Conservation (phyloP, 2,888 invertebrate genomes). For the Ferrisia virgata region DNA sequence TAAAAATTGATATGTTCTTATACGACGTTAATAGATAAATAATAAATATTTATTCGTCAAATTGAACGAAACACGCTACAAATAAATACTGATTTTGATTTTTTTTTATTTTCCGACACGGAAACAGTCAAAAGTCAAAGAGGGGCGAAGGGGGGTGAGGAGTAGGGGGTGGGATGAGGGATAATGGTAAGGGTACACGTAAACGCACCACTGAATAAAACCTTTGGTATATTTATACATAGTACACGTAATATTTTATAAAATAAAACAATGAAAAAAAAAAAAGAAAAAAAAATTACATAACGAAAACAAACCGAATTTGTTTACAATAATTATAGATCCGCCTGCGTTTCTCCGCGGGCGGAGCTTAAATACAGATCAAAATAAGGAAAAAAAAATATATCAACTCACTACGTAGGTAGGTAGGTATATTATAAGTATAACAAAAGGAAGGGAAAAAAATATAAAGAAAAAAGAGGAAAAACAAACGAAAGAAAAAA, state of each 20-base stretch:
- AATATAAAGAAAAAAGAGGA: neutral
- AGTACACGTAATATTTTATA: too few species aligned
- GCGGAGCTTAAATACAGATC: constrained; percentile 9
- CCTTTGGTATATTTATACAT: neutral
- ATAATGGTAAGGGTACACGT: neutral
- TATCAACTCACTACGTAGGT: constrained; percentile 21
- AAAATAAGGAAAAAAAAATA: constrained; percentile 38
- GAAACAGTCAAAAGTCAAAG: too few species aligned
- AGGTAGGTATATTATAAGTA: too few species aligned
- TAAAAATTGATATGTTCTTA: neutral
- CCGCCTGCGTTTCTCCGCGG: neutral
- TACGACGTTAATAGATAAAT: too few species aligned
- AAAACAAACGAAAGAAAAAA: constrained; percentile 2
- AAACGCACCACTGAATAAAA: neutral
- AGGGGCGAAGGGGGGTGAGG: too few species aligned
- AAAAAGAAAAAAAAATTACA: neutral
- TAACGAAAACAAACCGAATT: neutral
- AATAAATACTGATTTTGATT: too few species aligned
- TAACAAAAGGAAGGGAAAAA: constrained; percentile 25
- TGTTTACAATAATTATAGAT: neutral
- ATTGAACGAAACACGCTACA: neutral
- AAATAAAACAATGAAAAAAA: neutral
- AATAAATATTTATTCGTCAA: too few species aligned
- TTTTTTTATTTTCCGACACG: too few species aligned
- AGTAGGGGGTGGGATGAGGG: neutral